Evolutionary conservation across 2,888 invertebrate species (phyloP).

Genomic region (Stramonita haemastoma): DNA sequence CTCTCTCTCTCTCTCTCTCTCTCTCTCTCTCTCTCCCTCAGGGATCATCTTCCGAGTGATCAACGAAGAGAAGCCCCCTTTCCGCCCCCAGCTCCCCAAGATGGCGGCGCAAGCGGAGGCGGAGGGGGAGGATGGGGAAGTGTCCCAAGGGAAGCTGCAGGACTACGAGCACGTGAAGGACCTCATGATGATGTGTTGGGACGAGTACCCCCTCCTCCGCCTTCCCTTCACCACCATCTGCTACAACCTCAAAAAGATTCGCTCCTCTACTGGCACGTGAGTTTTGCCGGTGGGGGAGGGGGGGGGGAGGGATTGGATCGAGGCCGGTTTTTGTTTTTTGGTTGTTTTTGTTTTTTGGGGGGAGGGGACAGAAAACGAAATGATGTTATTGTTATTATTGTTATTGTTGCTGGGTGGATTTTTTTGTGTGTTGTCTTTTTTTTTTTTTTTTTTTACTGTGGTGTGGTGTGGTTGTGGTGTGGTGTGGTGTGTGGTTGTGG

Average conservation of each 20-base stretch:
- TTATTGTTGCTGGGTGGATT: too few relatives aligned
- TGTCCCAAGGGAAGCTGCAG: not conserved
- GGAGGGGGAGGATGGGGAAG: not conserved
- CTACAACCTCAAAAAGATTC: constrained; percentile 59
- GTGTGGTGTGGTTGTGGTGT: too few relatives aligned
- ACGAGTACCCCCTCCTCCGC: constrained; percentile 65
- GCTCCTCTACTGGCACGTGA: constrained; percentile 62
- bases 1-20: not conserved
- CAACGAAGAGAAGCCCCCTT: constrained; percentile 28
- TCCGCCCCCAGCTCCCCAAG: not conserved
- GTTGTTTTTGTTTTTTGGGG: too few relatives aligned
- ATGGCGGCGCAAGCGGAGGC: not conserved
- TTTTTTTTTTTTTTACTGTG: too few relatives aligned
- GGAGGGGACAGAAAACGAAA: too few relatives aligned
- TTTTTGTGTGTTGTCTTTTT: too few relatives aligned
- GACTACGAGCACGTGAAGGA: constrained; percentile 50
- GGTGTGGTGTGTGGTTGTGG: too few relatives aligned
- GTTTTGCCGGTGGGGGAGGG: too few relatives aligned
- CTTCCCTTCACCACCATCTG: constrained; percentile 64
- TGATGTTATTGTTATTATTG: too few relatives aligned
- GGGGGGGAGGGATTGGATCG: too few relatives aligned
- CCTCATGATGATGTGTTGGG: constrained; percentile 70
- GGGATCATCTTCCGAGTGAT: not conserved
- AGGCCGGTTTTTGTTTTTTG: too few relatives aligned
- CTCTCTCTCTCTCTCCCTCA: not conserved